Evolutionary conservation across 2,797 vertebrate species (phyloP), one percentile per base, ranked within the genome.

Genomic region (Anguilla megastoma): DNA sequence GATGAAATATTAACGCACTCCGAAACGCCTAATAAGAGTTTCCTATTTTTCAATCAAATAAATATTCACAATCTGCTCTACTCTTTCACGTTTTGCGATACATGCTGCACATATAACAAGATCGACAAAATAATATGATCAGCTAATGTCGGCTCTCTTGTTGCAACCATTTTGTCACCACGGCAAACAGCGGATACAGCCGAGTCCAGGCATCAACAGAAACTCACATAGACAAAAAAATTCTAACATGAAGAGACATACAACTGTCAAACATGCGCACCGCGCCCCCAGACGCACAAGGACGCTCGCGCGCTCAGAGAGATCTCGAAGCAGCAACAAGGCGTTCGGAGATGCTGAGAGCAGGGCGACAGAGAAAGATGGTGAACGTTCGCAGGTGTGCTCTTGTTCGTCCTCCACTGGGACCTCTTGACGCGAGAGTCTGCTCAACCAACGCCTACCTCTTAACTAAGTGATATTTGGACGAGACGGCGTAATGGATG

Each of bases 271-370:
- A 18, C 82, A 27, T 30, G 82, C 48, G 45, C 80, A 16, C 50
- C 80, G 80, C 82, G 82, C 82, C 82, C 82, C 71, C 21, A 30
- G n/a, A 52, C 50, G 24, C 24, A 52, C 48, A 84, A 27, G 27
- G 82, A 45, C 76, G 41, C 41, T 80, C 33, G 76, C 76, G 76
- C 7, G 76, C 56, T 24, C 86, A 12, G 16, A 33, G 30, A 21
- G 56, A 58, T 58, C 76, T 76, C 52, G 30, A 10, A 21, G 33
- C 33, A 87, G 86, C 74, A 87, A 87, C 86, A 87, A 54, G 86
- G 76, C 36, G 56, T 33, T 80, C 54, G 80, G 41, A 66, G 36
- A 87, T 56, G 33, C 24, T 45, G 21, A 41, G n/a, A 52, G 41
- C 27, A 48, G 24, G 52, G 79, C 45, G 79, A 69, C 16, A 69